phyloP scores from a whole-genome alignment of 2,113 vertebrate species.

The human (Homo sapiens) region GRCh38 chr12:113186501-113187000 shows the following conservation, averaged over 20 bases:
- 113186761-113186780: slow-evolving; percentile 37
- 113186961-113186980: background rate
- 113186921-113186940: background rate
- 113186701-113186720: background rate
- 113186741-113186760: background rate
- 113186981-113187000: background rate
- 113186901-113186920: slow-evolving; percentile 82
- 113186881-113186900: slow-evolving; percentile 38
- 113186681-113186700: slow-evolving; percentile 11
- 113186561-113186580: background rate
- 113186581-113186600: background rate
- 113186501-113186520: background rate
- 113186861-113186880: slow-evolving; percentile 77
- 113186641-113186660: background rate
- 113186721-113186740: background rate
- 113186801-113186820: background rate
- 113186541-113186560: background rate
- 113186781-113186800: slow-evolving; percentile 45
- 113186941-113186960: background rate
- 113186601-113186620: background rate
- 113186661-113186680: background rate
- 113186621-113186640: background rate
- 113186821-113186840: slow-evolving; percentile 71
- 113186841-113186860: slow-evolving; percentile 84
- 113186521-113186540: background rate